Evolutionary conservation across 37 sponge, comb jelly and placozoan species (phyloP), one percentile per base, ranked within the genome.

Genomic region (Spongilla lacustris): DNA sequence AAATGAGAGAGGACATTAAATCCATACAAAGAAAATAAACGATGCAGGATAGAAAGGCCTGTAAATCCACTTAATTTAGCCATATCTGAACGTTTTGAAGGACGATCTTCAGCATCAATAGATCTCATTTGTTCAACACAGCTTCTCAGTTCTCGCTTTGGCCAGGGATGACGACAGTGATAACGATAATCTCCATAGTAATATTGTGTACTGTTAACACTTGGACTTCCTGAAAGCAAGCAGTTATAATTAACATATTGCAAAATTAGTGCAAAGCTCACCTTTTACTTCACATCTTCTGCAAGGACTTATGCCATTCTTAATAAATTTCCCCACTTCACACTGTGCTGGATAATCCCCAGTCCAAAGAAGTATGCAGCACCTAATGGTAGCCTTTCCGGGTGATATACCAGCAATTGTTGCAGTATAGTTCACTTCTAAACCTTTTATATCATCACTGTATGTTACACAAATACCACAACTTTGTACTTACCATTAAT

Each of bases 301-400:
- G 27, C 83, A 83, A 38, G 73, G 41, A 70, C 71, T 36, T 24
- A 33, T 12, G n/a, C 83, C 83, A 83, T 46, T 28, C 24, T 34
- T 32, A 71, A 71, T 19, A 73, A 83, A 72, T 66, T 81, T 81
- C 14, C 83, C 83, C 32, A 83, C 73, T 30, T 83, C 73, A 72
- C 73, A 70, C 27, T 83, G 83, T 22, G 83, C 83, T 22, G 81
- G 81, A 66, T 81, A 34, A 66, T 81, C 81, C 4, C 81, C 81
- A 66, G 81, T 81, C 81, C 81, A 81, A 24, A 67, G 67, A 13
- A 81, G 69, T 30, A 81, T 28, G 25, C 58, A n/a, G 58, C 81
- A 81, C 17, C 81, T 14, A 29, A 81, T 50, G 32, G 27, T 58
- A 34, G 69, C 81, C n/a, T 26, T 13, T 28, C 81, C 81, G 67